Base-by-base conservation (phyloP, 2,888 invertebrate genomes). In the Platerodrilus igneus region DNA sequence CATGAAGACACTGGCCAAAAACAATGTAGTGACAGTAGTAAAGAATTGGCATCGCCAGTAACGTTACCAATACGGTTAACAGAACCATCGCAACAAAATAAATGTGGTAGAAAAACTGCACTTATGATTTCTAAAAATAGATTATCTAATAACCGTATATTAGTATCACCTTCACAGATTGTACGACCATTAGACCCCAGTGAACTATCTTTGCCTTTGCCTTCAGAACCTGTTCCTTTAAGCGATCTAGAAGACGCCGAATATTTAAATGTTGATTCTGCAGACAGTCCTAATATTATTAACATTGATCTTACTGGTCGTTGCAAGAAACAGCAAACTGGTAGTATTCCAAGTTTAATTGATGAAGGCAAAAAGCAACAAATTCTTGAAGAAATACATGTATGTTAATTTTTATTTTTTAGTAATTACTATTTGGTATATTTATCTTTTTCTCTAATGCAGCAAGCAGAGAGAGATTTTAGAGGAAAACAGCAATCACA, bases 281-380 rank as follows among this genome's bases (percentile, higher is more conserved):
- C 66, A 53, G 32, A 16, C 9, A 16, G 32, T 25, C 62, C 62
- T 50, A 66, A 64, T 48, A 57, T 69, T 26, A 61, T 68, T n/a
- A n/a, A n/a, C n/a, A n/a, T n/a, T 37, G 68, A 68, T 37, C 68
- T 63, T 51, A 67, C 68, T 45, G 68, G 68, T 51, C 66, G 60
- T 38, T 55, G 65, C 29, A 64, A 67, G 52, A 66, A 64, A 50
- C 62, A 62, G 42, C 57, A 57, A 44, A 37, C 41, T 22, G 44
- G 47, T 37, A 59, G 52, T 37, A 44, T 51, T 11, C 47, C 50
- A 20, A 43, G 51, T 27, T 48, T 44, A 37, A 61, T 67, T 42
- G 74, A 80, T 52, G 81, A 82, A 50, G 79, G 81, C 55, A 76
- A 79, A 53, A 78, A 81, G 58, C 80, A 82, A 63, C 80, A 79